phyloP scores from a whole-genome alignment of 2,888 invertebrate genomes.

The Spilosoma lubricipeda region DNA sequence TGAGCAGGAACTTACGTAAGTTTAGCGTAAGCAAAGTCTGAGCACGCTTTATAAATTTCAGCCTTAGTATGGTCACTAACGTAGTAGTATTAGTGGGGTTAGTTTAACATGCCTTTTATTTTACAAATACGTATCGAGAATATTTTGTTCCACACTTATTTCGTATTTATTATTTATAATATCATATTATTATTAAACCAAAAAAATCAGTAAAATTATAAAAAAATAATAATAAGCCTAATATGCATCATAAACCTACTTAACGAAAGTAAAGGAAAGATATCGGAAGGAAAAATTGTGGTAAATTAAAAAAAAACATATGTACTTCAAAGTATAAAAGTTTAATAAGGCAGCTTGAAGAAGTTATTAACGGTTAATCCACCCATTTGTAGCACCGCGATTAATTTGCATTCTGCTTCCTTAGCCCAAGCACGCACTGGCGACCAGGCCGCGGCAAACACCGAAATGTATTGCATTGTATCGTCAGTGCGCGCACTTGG shows the following conservation, averaged over 20 bases:
- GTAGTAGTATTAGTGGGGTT: background rate
- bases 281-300: background rate
- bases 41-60: too few relatives aligned
- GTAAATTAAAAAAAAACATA: background rate
- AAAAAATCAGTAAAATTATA: background rate
- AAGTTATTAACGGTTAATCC: background rate
- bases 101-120: too few relatives aligned
- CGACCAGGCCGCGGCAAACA: too few relatives aligned
- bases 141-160: too few relatives aligned
- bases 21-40: too few relatives aligned
- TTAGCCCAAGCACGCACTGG: constrained; percentile 13
- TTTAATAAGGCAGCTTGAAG: background rate
- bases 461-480: too few relatives aligned
- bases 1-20: too few relatives aligned
- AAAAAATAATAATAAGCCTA: background rate
- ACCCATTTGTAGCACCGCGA: constrained; percentile 4
- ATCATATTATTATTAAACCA: background rate
- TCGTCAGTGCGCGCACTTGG: too few relatives aligned
- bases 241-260: background rate
- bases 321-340: background rate
- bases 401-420: constrained; percentile 33
- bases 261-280: background rate
- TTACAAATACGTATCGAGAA: too few relatives aligned
- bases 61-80: background rate
- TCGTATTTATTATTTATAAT: too few relatives aligned